Evolutionary conservation across 2,888 invertebrate genomes (phyloP).

Genomic region (Lydus trimaculatus): DNA sequence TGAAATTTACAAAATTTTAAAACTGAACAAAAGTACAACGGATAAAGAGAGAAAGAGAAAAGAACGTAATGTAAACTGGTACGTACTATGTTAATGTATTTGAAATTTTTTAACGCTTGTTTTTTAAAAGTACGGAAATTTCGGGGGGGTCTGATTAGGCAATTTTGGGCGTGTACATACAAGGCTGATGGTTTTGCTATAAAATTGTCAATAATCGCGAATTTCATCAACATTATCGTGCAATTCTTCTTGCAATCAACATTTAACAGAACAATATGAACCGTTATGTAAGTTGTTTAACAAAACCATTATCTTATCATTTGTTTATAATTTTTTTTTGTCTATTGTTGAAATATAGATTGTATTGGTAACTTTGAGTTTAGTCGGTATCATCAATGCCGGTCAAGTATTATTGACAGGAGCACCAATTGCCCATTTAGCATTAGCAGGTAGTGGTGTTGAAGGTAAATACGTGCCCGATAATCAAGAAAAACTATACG

Average conservation of each 20-base stretch:
- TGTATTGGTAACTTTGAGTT: constrained; percentile 10
- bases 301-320: background rate
- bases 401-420: background rate
- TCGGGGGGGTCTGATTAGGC: background rate
- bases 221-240: constrained; percentile 20
- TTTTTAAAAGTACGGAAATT: background rate
- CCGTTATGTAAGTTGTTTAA: constrained; percentile 19
- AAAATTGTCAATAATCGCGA: constrained; percentile 20
- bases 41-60: background rate
- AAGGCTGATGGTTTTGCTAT: constrained; percentile 27
- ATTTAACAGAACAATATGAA: constrained; percentile 18
- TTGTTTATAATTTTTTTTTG: constrained; percentile 6
- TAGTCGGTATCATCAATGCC: background rate
- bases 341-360: constrained; percentile 6
- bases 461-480: constrained; percentile 50
- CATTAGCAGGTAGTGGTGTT: constrained; percentile 33
- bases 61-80: too few relatives aligned
- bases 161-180: constrained; percentile 32
- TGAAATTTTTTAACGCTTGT: constrained; percentile 1
- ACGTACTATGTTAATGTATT: too few relatives aligned
- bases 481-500: constrained; percentile 47
- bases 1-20: background rate
- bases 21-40: background rate
- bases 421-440: constrained; percentile 3
- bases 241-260: constrained; percentile 2